These are phyloP conservation scores for Meloidogyne chitwoodi DNA, from an alignment of 1,140 invertebrate genomes.

Conservation along the genomic window DNA sequence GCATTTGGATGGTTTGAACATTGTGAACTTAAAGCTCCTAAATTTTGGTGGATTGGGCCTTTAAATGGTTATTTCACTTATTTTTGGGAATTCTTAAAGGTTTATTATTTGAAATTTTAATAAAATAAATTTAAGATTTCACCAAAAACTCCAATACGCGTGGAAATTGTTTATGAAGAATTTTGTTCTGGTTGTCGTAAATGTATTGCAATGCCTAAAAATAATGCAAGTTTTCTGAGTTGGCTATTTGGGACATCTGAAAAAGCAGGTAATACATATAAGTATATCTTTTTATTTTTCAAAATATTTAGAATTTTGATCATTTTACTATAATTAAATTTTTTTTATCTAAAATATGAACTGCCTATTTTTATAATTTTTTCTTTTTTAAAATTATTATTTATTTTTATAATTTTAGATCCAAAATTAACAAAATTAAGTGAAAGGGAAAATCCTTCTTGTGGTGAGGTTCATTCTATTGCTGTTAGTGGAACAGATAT, in stretches of 20 bases:
- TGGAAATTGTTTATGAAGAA: constrained; percentile 25
- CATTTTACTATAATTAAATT: too few relatives aligned
- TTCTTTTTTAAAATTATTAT: not conserved
- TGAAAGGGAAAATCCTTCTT: constrained; percentile 11
- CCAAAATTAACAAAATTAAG: not conserved
- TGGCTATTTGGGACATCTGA: not conserved
- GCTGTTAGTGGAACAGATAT: constrained; percentile 17
- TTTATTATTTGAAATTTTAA: not conserved
- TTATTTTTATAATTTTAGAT: not conserved
- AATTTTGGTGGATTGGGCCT: constrained; percentile 37
- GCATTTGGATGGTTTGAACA: constrained; percentile 37
- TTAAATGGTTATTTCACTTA: constrained; percentile 21
- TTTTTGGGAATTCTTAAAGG: constrained; percentile 40
- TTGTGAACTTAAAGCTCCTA: constrained; percentile 35
- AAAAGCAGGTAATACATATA: not conserved
- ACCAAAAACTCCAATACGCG: constrained; percentile 11
- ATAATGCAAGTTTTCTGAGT: not conserved
- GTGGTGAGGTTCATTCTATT: constrained; percentile 1
- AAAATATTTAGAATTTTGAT: too few relatives aligned
- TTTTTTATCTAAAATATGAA: too few relatives aligned
- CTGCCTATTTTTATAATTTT: not conserved
- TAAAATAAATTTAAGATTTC: not conserved
- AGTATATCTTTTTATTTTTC: too few relatives aligned
- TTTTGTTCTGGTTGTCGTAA: constrained; percentile 32
- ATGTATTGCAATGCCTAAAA: constrained; percentile 10